Conservation (phyloP, 2,888 invertebrate genomes). For the Sphinx pinastri region DNA sequence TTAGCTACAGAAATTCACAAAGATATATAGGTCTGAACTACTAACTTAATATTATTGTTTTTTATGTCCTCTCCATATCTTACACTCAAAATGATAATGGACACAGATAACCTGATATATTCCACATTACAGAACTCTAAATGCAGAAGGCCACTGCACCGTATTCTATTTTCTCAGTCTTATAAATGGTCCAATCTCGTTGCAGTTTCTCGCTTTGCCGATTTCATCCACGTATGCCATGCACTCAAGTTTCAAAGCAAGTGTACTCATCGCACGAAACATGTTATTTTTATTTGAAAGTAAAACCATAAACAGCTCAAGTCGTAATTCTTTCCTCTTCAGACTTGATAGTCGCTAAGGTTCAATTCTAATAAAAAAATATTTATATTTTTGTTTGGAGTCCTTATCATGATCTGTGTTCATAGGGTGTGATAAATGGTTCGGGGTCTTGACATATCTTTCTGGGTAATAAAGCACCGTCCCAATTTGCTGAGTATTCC, state of each 20-base stretch:
- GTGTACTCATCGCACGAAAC: background rate
- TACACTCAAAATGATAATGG: too few species aligned
- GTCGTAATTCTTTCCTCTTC: conserved; percentile 12
- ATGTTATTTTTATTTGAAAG: conserved; percentile 13
- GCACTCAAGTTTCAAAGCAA: conserved; percentile 21
- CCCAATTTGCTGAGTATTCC: conserved; percentile 40
- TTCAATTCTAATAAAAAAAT: conserved; percentile 9
- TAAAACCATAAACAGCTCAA: conserved; percentile 10
- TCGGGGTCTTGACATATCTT: conserved; percentile 37
- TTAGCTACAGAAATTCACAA: too few species aligned
- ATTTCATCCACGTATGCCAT: conserved; percentile 7
- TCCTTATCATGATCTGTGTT: conserved; percentile 11
- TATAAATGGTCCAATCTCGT: background rate
- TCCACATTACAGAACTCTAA: background rate
- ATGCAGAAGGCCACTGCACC: background rate
- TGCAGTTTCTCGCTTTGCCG: background rate
- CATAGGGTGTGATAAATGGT: conserved; percentile 22
- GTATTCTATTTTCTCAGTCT: background rate
- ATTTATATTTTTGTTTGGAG: conserved; percentile 5
- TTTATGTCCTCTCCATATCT: too few species aligned
- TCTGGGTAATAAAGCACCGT: conserved; percentile 47
- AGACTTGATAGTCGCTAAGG: background rate
- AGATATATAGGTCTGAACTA: too few species aligned
- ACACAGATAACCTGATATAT: too few species aligned
- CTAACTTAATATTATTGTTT: too few species aligned